A percentile compares a stretch with the other conserved stretches of the same genome.
Evolutionary conservation across 1,140 invertebrate species (phyloP).

Genomic region (Polypedilum vanderplanki): DNA sequence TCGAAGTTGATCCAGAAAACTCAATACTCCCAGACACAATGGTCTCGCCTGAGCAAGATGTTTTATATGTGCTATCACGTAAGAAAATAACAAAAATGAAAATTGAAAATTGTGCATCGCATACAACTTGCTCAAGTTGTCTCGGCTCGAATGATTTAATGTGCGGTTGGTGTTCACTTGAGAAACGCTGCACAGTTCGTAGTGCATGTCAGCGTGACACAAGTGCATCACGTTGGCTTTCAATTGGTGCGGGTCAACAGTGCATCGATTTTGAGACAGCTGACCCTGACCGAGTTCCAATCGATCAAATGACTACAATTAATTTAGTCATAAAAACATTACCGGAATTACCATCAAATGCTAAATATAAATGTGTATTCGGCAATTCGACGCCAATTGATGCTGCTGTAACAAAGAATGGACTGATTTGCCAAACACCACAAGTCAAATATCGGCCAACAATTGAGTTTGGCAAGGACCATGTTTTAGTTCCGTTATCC

Average conservation of each 20-base stretch:
- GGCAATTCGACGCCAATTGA: conserved; percentile 74
- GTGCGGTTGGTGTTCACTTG: conserved; percentile 96
- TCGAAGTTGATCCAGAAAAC: conserved; percentile 62
- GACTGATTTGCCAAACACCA: conserved; percentile 80
- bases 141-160: conserved; percentile 90
- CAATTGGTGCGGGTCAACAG: conserved; percentile 82
- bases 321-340: conserved; percentile 82
- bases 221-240: conserved; percentile 86
- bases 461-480: conserved; percentile 75
- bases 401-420: conserved; percentile 69
- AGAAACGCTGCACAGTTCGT: conserved; percentile 85
- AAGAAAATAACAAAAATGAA: conserved; percentile 77
- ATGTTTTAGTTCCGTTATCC: conserved; percentile 84
- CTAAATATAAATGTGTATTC: conserved; percentile 92
- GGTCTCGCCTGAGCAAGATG: conserved; percentile 67
- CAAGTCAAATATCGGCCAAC: conserved; percentile 64
- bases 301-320: conserved; percentile 75
- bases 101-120: conserved; percentile 85
- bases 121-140: conserved; percentile 83
- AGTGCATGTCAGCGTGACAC: conserved; percentile 84
- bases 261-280: conserved; percentile 95
- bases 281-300: conserved; percentile 79
- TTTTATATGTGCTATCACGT: conserved; percentile 62
- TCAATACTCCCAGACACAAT: conserved; percentile 74
- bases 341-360: conserved; percentile 78